A percentile compares a stretch with the other conserved stretches of the same genome.
phyloP scores from a whole-genome alignment of 2,797 vertebrate species.

The Astyanax mexicanus region DNA sequence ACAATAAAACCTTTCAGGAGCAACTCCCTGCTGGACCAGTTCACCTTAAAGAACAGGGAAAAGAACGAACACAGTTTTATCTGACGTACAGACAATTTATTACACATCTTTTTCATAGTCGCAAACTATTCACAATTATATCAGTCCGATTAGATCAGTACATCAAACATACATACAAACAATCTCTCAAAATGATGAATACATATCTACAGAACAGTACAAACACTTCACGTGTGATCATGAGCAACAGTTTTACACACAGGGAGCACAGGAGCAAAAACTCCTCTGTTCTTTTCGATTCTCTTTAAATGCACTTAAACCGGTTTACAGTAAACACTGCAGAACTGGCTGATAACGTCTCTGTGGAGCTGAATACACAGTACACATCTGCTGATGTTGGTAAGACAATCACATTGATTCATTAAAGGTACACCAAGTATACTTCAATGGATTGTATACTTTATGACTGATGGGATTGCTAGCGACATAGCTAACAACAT shows the following conservation, averaged over 20 bases:
- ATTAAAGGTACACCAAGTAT: conserved; percentile 43
- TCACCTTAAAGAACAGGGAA: too few species aligned
- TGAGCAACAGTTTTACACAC: background rate
- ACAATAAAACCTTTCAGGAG: too few species aligned
- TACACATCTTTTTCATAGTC: conserved; percentile 45
- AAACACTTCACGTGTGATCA: conserved; percentile 9
- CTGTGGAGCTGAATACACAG: conserved; percentile 52
- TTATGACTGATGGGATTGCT: background rate
- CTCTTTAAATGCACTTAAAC: conserved; percentile 68
- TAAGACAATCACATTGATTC: conserved; percentile 37
- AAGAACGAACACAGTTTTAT: background rate
- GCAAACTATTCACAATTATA: conserved; percentile 40
- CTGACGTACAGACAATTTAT: conserved; percentile 41
- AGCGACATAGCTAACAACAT: background rate
- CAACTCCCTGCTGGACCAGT: background rate
- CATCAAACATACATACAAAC: conserved; percentile 38
- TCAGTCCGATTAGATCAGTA: conserved; percentile 38
- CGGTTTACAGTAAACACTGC: conserved; percentile 60
- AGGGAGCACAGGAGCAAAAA: conserved; percentile 49
- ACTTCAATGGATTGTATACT: too few species aligned
- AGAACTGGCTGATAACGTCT: conserved; percentile 60
- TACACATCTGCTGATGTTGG: conserved; percentile 38
- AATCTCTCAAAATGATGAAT: conserved; percentile 35
- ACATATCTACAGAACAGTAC: conserved; percentile 15
- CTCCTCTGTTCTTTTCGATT: conserved; percentile 60